A percentile compares a stretch with the other conserved stretches of the same genome.
Evolutionary conservation across 2,888 invertebrate species (phyloP).

Genomic region (Phaedon cochleariae): DNA sequence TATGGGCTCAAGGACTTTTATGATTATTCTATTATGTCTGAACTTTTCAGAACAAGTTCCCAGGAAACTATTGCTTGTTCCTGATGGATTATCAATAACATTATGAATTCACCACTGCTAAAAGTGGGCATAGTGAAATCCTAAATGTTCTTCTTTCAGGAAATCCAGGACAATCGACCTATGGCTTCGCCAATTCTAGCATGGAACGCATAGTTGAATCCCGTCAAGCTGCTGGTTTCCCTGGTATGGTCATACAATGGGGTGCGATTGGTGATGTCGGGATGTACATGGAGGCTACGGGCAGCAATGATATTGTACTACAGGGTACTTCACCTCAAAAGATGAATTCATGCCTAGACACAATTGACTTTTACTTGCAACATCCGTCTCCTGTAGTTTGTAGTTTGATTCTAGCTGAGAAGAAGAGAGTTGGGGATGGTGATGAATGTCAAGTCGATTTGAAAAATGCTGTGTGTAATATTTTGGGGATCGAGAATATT

Average conservation of each 20-base stretch:
- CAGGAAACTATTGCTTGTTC: too few relatives aligned
- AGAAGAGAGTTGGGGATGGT: slow-evolving; percentile 71
- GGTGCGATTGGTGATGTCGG: slow-evolving; percentile 99
- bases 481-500: slow-evolving; percentile 88
- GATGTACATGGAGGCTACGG: slow-evolving; percentile 87
- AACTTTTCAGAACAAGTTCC: too few relatives aligned
- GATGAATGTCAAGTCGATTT: slow-evolving; percentile 70
- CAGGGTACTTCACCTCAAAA: slow-evolving; percentile 97
- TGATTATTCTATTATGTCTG: too few relatives aligned
- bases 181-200: slow-evolving; percentile 95
- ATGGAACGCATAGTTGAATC: slow-evolving; percentile 96
- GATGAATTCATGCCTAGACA: slow-evolving; percentile 89
- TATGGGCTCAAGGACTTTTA: too few relatives aligned
- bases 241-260: slow-evolving; percentile 94
- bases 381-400: slow-evolving; percentile 84
- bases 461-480: slow-evolving; percentile 84
- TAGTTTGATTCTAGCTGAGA: slow-evolving; percentile 89
- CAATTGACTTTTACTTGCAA: slow-evolving; percentile 90
- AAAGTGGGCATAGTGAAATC: too few relatives aligned
- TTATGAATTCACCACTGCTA: too few relatives aligned
- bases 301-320: slow-evolving; percentile 88
- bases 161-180: slow-evolving; percentile 96
- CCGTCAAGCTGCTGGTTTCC: slow-evolving; percentile 83
- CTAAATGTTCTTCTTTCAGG: neutral
- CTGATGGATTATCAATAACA: too few relatives aligned